Base-by-base conservation (phyloP, 2,888 invertebrate genomes). In the Tinea semifulvella region DNA sequence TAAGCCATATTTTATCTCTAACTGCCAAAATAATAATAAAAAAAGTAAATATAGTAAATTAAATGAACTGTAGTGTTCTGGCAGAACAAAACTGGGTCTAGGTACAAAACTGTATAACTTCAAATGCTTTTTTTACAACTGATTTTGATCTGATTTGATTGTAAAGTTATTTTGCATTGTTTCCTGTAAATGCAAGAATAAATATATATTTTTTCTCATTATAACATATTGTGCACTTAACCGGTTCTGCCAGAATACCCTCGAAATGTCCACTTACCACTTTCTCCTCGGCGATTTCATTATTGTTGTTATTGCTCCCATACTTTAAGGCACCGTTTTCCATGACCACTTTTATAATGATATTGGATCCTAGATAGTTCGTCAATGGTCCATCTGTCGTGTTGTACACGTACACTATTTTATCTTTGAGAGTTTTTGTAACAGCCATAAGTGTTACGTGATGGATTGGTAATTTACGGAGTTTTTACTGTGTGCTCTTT, bases 281-380 rank as follows among this genome's bases (percentile, higher is more conserved):
- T 61, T 82, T 81, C 52, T 81, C 82, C 53, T 80, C 80, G 52
- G 73, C 56, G 52, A 73, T 56, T 51, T 79, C 82, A 61, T 77
- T 80, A 63, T 77, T 80, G 69, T 80, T 79, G 68, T 80, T 81
- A 64, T 82, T 82, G 80, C 80, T 82, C 77, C 82, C 82, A 79
- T 80, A 77, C 69, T 80, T 81, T 76, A 82, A 81, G 80, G 82
- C 81, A 81, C 82, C 77, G 79, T 79, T 82, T 79, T 82, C 82
- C 82, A 82, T 82, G 75, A 71, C 44, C 48, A 42, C 38, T 35
- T 17, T 25, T 19, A 45, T 22, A 38, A 38, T 39, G 13, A 43
- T 43, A 13, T 40, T 22, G 11, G 22, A 13, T n/a, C 13, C 22
- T 13, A 40, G 22, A 36, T 36, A 36, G 18, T 40, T 22, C 40